A percentile compares a stretch with the other conserved stretches of the same genome.
Conservation (phyloP, 2,113 vertebrate species). For the Dunckerocampus dactyliophorus region DNA sequence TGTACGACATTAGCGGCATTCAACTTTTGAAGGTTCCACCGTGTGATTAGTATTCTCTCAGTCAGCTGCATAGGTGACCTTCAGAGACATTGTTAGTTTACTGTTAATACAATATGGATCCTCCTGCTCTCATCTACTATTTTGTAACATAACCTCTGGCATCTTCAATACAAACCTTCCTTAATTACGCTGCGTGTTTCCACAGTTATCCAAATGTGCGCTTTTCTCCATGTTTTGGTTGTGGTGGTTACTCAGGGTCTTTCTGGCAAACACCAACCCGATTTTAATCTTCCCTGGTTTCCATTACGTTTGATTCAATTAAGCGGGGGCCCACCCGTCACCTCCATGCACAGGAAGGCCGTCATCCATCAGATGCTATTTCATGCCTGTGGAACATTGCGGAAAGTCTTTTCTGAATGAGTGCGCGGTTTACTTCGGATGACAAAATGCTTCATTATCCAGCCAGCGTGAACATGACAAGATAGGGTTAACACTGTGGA, state of each 20-base stretch:
- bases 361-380: slow-evolving; percentile 44
- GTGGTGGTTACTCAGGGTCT: not conserved
- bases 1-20: too few relatives aligned
- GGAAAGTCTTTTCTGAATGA: slow-evolving; percentile 51
- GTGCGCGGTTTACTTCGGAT: slow-evolving; percentile 31
- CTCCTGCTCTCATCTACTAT: slow-evolving; percentile 10
- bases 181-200: slow-evolving; percentile 18
- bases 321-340: slow-evolving; percentile 8
- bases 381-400: slow-evolving; percentile 43
- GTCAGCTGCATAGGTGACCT: too few relatives aligned
- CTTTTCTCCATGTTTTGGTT: slow-evolving; percentile 3
- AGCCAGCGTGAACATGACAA: slow-evolving; percentile 31
- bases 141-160: not conserved
- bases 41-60: too few relatives aligned
- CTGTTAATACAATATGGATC: not conserved
- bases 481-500: slow-evolving; percentile 36
- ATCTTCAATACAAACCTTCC: not conserved
- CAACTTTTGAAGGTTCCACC: too few relatives aligned
- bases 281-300: slow-evolving; percentile 33
- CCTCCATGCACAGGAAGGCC: not conserved
- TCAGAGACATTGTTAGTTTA: not conserved
- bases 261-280: not conserved
- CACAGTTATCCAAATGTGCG: not conserved
- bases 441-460: slow-evolving; percentile 58
- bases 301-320: slow-evolving; percentile 40